These are phyloP conservation scores for Pectinophora gossypiella DNA, from an alignment of 1,140 invertebrate genomes.

Conservation along the genomic window DNA sequence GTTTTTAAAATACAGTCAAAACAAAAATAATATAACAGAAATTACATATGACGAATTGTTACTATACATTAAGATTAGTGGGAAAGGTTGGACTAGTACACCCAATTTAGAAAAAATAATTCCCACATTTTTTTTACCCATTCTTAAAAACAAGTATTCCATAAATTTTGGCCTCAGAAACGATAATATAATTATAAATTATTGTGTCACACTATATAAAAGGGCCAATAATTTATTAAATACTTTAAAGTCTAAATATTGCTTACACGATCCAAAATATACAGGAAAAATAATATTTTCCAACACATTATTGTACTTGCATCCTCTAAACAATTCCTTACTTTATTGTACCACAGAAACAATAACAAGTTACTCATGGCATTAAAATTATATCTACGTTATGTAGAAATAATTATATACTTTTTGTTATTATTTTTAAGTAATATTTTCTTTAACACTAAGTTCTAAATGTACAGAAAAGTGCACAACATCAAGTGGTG, in stretches of 20 bases:
- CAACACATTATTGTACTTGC: conserved; percentile 39
- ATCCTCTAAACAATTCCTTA: conserved; percentile 53
- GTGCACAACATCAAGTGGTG: conserved; percentile 70
- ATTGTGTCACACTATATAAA: conserved; percentile 35
- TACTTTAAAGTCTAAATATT: conserved; percentile 67
- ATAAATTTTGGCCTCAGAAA: conserved; percentile 49
- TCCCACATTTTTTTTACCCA: conserved; percentile 43
- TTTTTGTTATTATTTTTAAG: conserved; percentile 34
- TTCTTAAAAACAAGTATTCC: conserved; percentile 57
- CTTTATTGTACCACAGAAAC: conserved; percentile 15
- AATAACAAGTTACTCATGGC: conserved; percentile 20
- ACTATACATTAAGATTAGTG: conserved; percentile 41
- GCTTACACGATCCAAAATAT: conserved; percentile 67
- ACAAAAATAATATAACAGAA: conserved; percentile 68
- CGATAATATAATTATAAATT: conserved; percentile 43
- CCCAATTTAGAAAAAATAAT: conserved; percentile 67
- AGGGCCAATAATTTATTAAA: conserved; percentile 57
- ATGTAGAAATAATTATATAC: conserved; percentile 36
- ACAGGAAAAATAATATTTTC: conserved; percentile 41
- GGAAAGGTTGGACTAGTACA: conserved; percentile 63
- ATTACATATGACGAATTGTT: conserved; percentile 48
- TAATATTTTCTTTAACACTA: conserved; percentile 41
- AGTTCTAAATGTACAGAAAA: conserved; percentile 56
- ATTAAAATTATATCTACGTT: conserved; percentile 35
- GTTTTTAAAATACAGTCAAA: conserved; percentile 71